Conservation (phyloP, 2,888 invertebrate genomes). For the Carcina quercana region DNA sequence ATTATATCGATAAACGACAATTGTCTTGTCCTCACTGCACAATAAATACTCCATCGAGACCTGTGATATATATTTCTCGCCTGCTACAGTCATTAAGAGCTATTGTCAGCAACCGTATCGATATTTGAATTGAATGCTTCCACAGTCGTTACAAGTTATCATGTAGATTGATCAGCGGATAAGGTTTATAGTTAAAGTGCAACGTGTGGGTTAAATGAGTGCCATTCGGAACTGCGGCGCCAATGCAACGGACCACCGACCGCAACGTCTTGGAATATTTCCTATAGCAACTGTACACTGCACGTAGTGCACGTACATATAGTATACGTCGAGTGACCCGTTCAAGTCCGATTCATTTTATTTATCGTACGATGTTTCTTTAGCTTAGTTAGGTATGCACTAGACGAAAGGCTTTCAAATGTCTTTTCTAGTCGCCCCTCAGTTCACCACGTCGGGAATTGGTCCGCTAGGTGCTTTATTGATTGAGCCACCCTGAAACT, state of each 20-base stretch:
- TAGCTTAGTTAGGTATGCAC: too few relatives aligned
- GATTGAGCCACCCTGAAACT: too few relatives aligned
- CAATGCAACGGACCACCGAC: constrained; percentile 5
- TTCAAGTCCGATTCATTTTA: too few relatives aligned
- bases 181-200: constrained; percentile 38
- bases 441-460: too few relatives aligned
- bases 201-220: constrained; percentile 34
- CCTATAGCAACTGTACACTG: too few relatives aligned
- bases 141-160: constrained; percentile 49
- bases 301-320: too few relatives aligned
- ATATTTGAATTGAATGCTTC: constrained; percentile 70
- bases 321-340: too few relatives aligned
- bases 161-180: constrained; percentile 53
- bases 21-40: constrained; percentile 63
- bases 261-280: too few relatives aligned
- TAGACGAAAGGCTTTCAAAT: too few relatives aligned
- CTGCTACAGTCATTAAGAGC: constrained; percentile 63
- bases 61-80: constrained; percentile 62
- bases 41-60: constrained; percentile 61
- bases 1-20: constrained; percentile 68
- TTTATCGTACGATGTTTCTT: too few relatives aligned
- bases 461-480: too few relatives aligned
- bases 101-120: constrained; percentile 55
- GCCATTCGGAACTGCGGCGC: constrained; percentile 21
- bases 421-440: too few relatives aligned